A percentile compares a stretch with the other conserved stretches of the same genome.
phyloP scores from a whole-genome alignment of 2,113 vertebrate genomes.

The Sander vitreus region DNA sequence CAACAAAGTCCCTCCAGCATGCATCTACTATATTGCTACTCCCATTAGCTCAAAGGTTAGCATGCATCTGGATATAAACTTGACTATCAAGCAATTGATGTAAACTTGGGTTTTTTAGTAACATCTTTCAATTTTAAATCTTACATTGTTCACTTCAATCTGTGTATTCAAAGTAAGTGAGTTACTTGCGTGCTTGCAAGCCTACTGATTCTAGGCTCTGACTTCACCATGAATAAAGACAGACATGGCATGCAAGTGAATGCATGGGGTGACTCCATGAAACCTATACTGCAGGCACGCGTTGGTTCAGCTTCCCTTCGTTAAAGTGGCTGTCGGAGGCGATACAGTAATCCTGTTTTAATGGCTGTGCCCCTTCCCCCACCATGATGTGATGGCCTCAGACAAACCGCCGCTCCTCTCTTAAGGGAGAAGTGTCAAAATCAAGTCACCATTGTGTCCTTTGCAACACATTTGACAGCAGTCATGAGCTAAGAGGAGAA shows the following conservation, averaged over 20 bases:
- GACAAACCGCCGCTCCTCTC: constrained; percentile 66
- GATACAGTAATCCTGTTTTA: constrained; percentile 80
- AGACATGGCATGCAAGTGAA: constrained; percentile 51
- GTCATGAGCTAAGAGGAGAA: constrained; percentile 48
- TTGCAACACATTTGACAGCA: constrained; percentile 51
- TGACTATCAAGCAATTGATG: background rate
- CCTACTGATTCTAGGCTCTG: constrained; percentile 35
- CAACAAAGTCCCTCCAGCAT: background rate
- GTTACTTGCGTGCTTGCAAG: constrained; percentile 37
- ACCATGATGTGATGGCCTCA: constrained; percentile 66
- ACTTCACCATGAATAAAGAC: constrained; percentile 57
- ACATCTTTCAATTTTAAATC: background rate
- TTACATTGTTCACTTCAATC: background rate
- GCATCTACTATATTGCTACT: background rate
- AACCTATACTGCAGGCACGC: constrained; percentile 63
- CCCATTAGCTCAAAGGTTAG: background rate
- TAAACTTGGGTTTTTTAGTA: background rate
- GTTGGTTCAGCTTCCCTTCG: constrained; percentile 68
- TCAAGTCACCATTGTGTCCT: constrained; percentile 50
- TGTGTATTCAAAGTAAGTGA: background rate
- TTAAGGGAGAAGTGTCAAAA: constrained; percentile 74
- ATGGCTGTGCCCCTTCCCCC: constrained; percentile 76
- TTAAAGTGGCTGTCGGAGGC: constrained; percentile 77
- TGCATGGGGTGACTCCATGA: constrained; percentile 54
- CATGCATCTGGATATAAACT: constrained; percentile 11